These are phyloP conservation scores for Lerista edwardsae DNA, from an alignment of 2,797 vertebrate genomes.

Conservation along the genomic window DNA sequence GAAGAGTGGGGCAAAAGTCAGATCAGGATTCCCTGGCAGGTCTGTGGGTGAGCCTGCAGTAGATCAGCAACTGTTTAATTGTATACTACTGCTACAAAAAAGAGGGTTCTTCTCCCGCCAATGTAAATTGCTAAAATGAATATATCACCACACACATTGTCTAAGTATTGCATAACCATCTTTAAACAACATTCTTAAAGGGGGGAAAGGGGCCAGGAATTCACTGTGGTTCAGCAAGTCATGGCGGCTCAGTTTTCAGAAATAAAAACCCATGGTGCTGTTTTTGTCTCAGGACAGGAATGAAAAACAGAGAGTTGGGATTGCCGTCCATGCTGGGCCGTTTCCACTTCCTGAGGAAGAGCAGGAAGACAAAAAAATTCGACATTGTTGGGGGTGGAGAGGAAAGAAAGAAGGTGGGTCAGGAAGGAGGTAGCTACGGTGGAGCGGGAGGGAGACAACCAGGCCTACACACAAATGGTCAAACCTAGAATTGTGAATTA, in stretches of 20 bases:
- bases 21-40: too few relatives aligned
- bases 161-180: too few relatives aligned
- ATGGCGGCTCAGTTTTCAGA: background rate
- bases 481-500: background rate
- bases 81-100: too few relatives aligned
- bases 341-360: background rate
- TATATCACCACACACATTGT: too few relatives aligned
- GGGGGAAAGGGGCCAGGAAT: background rate
- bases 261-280: background rate
- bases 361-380: background rate
- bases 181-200: too few relatives aligned
- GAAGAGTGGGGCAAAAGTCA: too few relatives aligned
- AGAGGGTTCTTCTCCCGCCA: too few relatives aligned
- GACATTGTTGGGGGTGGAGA: background rate
- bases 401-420: background rate
- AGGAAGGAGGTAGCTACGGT: background rate
- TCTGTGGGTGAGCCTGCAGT: too few relatives aligned
- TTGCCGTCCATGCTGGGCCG: background rate
- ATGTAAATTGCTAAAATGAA: too few relatives aligned
- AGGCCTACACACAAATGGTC: background rate
- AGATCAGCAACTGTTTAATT: too few relatives aligned
- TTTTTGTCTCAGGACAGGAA: background rate
- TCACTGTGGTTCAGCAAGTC: background rate
- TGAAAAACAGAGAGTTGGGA: background rate
- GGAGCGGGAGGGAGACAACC: background rate